These are phyloP conservation scores for Tadarida brasiliensis DNA, from an alignment of 2,797 vertebrate species.

Conservation along the genomic window DNA sequence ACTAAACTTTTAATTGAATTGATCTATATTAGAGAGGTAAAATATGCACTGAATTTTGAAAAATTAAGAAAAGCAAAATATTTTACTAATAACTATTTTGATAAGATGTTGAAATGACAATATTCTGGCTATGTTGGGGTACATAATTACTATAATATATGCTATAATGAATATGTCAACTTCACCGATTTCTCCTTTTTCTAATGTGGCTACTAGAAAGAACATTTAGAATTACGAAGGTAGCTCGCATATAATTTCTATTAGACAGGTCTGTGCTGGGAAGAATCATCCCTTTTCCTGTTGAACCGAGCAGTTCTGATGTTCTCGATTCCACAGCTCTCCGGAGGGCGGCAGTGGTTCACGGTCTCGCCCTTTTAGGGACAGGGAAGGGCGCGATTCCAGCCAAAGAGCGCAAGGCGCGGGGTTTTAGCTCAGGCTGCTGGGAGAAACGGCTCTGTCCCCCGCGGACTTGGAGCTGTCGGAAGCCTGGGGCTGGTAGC, in stretches of 20 bases:
- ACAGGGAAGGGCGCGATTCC: neutral
- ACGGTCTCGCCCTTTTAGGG: neutral
- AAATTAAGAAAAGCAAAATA: neutral
- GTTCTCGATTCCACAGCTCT: neutral
- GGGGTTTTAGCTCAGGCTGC: neutral
- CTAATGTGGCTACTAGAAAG: neutral
- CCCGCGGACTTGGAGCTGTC: neutral
- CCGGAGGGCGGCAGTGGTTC: neutral
- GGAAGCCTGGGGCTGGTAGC: neutral
- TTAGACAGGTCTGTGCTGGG: neutral
- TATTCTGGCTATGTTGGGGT: neutral
- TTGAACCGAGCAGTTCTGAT: neutral
- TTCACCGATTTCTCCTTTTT: neutral
- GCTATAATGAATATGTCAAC: neutral
- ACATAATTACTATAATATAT: neutral
- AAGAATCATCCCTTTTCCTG: neutral
- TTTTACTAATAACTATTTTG: neutral
- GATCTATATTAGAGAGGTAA: neutral
- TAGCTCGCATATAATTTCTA: neutral
- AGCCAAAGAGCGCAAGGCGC: neutral
- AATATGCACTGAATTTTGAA: constrained; percentile 28
- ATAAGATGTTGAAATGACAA: neutral
- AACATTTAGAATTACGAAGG: neutral
- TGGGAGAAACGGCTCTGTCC: neutral
- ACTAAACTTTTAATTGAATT: neutral